Evolutionary conservation across 2,113 vertebrate genomes (phyloP).

Genomic region (Strix aluco): DNA sequence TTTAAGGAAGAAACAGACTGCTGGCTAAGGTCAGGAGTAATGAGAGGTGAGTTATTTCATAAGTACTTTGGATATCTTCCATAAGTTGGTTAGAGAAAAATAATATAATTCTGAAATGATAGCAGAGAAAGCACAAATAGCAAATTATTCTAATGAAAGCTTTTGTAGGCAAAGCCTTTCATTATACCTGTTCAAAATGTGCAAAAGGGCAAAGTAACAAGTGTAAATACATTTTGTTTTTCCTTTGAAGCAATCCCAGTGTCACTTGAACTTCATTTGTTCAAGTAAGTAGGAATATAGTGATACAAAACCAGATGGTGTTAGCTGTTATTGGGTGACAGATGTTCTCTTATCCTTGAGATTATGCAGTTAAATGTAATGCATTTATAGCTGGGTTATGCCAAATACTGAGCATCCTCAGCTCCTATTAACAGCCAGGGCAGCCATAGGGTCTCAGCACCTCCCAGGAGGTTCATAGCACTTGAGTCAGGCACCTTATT

Average conservation of each 20-base stretch:
- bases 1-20: not conserved
- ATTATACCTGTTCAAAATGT: not conserved
- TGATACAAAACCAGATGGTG: conserved; percentile 32
- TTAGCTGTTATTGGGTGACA: conserved; percentile 12
- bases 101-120: not conserved
- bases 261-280: conserved; percentile 24
- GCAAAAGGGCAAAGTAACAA: not conserved
- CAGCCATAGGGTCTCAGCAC: not conserved
- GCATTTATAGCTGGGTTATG: not conserved
- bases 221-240: not conserved
- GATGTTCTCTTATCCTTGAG: conserved; percentile 39
- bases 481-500: not conserved
- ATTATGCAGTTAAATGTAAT: not conserved
- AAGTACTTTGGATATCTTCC: not conserved
- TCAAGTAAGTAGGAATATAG: not conserved
- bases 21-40: not conserved
- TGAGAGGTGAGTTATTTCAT: not conserved
- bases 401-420: not conserved
- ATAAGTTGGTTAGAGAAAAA: not conserved
- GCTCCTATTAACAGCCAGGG: not conserved
- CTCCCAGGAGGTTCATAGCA: not conserved
- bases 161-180: not conserved
- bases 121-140: not conserved
- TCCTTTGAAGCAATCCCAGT: not conserved
- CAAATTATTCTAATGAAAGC: not conserved